These are phyloP conservation scores for Octodon degus DNA, from an alignment of 2,113 vertebrate genomes.

Conservation along the genomic window DNA sequence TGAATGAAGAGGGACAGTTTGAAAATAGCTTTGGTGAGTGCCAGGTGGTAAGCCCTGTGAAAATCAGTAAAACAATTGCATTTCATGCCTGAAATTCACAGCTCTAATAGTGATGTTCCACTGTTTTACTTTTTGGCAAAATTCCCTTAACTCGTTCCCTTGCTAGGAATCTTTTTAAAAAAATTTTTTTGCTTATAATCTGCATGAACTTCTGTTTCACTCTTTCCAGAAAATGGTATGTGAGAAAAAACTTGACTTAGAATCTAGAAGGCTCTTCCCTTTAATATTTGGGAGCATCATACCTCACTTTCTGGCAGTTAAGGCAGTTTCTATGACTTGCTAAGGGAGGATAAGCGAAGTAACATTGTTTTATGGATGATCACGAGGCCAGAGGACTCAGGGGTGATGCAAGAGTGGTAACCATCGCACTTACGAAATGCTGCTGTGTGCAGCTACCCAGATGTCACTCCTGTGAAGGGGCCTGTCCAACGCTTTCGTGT, in stretches of 20 bases:
- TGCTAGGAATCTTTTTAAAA: slow-evolving; percentile 70
- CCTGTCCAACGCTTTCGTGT: slow-evolving; percentile 16
- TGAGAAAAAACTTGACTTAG: background rate
- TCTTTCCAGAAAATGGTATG: background rate
- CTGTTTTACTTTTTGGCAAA: slow-evolving; percentile 62
- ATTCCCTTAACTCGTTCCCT: slow-evolving; percentile 63
- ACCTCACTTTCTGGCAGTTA: slow-evolving; percentile 69
- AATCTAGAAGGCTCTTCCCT: slow-evolving; percentile 59
- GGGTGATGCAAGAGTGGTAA: slow-evolving; percentile 64
- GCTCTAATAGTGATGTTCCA: slow-evolving; percentile 54
- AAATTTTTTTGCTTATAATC: slow-evolving; percentile 71
- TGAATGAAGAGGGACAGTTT: background rate
- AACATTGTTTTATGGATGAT: slow-evolving; percentile 69
- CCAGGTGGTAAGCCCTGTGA: slow-evolving; percentile 42
- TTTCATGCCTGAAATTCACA: slow-evolving; percentile 70
- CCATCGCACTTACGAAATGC: slow-evolving; percentile 66
- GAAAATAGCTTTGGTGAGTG: slow-evolving; percentile 51
- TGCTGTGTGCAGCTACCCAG: slow-evolving; percentile 76
- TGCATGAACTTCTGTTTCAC: slow-evolving; percentile 73
- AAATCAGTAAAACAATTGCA: slow-evolving; percentile 60
- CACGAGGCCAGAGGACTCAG: slow-evolving; percentile 67
- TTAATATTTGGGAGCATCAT: slow-evolving; percentile 69
- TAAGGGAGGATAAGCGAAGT: slow-evolving; percentile 79
- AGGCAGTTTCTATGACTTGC: slow-evolving; percentile 73
- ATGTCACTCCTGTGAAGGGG: slow-evolving; percentile 72